A percentile compares a stretch with the other conserved stretches of the same genome.
Evolutionary conservation across 2,113 vertebrate species (phyloP).

Genomic region (Bubo scandiacus): DNA sequence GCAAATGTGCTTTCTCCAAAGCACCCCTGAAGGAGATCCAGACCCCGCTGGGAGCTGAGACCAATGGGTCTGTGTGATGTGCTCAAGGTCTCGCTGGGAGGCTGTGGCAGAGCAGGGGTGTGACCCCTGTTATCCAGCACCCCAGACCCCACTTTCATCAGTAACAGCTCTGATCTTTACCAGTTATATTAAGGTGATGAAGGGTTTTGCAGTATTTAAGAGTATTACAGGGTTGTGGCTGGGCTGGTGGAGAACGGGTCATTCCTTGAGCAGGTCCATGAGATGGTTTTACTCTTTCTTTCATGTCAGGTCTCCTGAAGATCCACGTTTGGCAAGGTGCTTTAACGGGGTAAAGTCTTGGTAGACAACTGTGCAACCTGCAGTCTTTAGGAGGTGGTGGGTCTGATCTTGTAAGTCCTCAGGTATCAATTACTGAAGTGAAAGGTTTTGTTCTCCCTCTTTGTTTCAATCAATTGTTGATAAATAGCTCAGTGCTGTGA

Average conservation of each 20-base stretch:
- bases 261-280: neutral
- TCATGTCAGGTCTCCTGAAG: neutral
- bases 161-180: neutral
- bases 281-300: neutral
- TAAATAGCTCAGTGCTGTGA: constrained; percentile 53
- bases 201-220: neutral
- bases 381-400: neutral
- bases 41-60: neutral
- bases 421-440: neutral
- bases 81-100: neutral
- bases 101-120: neutral
- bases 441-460: constrained; percentile 28
- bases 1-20: neutral
- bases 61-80: neutral
- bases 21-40: neutral
- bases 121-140: neutral
- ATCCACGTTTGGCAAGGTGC: neutral
- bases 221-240: neutral
- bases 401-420: neutral
- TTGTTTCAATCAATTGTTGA: constrained; percentile 41
- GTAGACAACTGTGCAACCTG: neutral
- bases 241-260: neutral
- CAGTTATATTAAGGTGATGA: neutral
- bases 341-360: neutral
- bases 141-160: neutral